Evolutionary conservation across 2,113 vertebrate species (phyloP).

Genomic region (Myodes glareolus): DNA sequence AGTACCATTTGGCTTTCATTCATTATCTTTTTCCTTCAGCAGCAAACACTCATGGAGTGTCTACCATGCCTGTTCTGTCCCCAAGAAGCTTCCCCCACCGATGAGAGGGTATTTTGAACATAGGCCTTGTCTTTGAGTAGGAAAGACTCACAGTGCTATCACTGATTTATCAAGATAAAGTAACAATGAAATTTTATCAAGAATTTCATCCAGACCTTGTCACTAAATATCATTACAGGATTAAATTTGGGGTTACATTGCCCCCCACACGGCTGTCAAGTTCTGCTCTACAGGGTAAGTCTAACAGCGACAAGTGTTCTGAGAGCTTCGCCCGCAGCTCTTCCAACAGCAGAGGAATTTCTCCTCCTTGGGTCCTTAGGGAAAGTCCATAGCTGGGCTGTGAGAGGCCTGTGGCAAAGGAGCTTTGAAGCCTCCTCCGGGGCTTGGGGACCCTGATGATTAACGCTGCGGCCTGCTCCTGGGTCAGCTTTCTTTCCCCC

Average conservation of each 20-base stretch:
- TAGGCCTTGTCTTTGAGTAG: neutral
- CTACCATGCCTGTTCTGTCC: neutral
- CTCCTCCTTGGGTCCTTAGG: constrained; percentile 22
- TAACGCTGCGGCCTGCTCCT: constrained; percentile 9
- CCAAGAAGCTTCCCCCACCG: neutral
- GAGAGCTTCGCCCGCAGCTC: constrained; percentile 10
- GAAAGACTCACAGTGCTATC: neutral
- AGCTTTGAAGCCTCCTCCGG: constrained; percentile 33
- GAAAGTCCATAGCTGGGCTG: neutral
- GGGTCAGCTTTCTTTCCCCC: constrained; percentile 29
- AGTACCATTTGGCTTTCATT: neutral
- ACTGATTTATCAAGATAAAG: constrained; percentile 2
- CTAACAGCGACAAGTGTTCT: neutral
- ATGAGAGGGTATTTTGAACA: neutral
- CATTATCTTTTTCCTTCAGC: neutral
- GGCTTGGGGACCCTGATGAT: constrained; percentile 48
- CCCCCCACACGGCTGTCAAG: neutral
- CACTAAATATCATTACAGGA: neutral
- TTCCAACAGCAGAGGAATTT: constrained; percentile 31
- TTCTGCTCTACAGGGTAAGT: neutral
- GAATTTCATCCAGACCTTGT: neutral
- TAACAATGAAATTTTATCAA: neutral
- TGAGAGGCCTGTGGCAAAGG: neutral
- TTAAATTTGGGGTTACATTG: neutral
- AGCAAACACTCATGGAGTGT: neutral